phyloP scores from a whole-genome alignment of 2,888 invertebrate genomes.

The Caenorhabditis japonica region DNA sequence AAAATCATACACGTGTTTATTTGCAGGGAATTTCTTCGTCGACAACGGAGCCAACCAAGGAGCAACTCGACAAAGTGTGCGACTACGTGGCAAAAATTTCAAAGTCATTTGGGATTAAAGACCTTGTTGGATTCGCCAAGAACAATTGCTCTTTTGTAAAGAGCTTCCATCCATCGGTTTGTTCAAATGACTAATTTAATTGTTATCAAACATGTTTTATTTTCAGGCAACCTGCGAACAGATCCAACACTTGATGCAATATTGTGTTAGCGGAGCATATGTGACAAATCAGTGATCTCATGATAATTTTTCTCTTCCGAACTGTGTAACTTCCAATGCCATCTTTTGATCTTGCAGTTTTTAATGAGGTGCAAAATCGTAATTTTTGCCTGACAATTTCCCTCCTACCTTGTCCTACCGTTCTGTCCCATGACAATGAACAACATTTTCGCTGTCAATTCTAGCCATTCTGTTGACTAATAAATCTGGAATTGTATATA shows the following conservation, averaged over 20 bases:
- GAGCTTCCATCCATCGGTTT: conserved; percentile 54
- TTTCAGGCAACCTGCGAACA: conserved; percentile 59
- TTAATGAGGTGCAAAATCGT: conserved; percentile 26
- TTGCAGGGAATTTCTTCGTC: conserved; percentile 35
- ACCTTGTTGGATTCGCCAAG: conserved; percentile 51
- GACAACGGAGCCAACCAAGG: conserved; percentile 28
- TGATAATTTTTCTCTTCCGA: neutral
- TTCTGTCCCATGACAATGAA: conserved; percentile 34
- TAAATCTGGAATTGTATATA: conserved; percentile 45
- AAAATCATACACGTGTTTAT: conserved; percentile 11
- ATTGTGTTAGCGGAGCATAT: conserved; percentile 38
- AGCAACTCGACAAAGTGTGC: conserved; percentile 52
- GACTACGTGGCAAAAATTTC: conserved; percentile 45
- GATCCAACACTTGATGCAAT: conserved; percentile 51
- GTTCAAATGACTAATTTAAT: neutral
- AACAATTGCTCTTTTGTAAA: conserved; percentile 56
- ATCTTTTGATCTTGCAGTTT: conserved; percentile 38
- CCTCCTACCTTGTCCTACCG: conserved; percentile 23
- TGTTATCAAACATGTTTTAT: neutral
- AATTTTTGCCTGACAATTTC: conserved; percentile 24
- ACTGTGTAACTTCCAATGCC: conserved; percentile 43
- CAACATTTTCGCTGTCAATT: conserved; percentile 4
- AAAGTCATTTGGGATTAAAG: conserved; percentile 57
- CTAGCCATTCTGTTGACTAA: conserved; percentile 15
- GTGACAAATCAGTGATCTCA: conserved; percentile 34